Conservation (phyloP, 2,113 vertebrate species). For the Atractosteus spatula region DNA sequence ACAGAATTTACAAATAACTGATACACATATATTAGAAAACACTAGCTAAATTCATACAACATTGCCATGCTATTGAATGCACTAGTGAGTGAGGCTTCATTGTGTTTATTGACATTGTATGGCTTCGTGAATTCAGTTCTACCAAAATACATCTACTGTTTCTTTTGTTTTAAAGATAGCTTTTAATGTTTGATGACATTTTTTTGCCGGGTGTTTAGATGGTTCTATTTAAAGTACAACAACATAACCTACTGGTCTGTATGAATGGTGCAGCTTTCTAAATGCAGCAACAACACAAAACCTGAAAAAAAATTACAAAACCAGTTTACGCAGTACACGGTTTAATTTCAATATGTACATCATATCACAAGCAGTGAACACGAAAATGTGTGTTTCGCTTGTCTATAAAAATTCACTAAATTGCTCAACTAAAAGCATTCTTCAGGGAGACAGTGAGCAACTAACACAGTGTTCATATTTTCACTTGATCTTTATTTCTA, state of each 20-base stretch:
- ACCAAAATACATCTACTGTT: neutral
- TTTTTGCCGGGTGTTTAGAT: too few species aligned
- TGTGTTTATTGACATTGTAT: neutral
- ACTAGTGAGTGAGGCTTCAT: neutral
- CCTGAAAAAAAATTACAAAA: neutral
- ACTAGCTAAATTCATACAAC: neutral
- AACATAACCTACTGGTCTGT: neutral
- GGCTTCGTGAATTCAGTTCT: too few species aligned
- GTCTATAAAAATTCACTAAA: neutral
- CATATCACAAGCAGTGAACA: constrained; percentile 4
- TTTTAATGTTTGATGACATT: too few species aligned
- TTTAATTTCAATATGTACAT: constrained; percentile 11
- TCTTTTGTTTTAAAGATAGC: neutral
- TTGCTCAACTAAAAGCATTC: neutral
- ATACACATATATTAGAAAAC: too few species aligned
- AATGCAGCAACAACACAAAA: neutral
- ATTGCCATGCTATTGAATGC: neutral
- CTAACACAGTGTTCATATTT: constrained; percentile 3
- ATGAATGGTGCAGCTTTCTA: neutral
- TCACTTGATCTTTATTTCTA: neutral
- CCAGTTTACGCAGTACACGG: neutral
- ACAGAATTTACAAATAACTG: neutral
- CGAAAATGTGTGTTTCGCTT: neutral
- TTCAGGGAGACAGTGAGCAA: neutral
- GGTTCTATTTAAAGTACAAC: too few species aligned